Percentiles rank a stretch among this genome's conserved stretches.
These are phyloP conservation scores for Anoncus sp. DNA, from an alignment of 2,888 invertebrate genomes.

Conservation along the genomic window DNA sequence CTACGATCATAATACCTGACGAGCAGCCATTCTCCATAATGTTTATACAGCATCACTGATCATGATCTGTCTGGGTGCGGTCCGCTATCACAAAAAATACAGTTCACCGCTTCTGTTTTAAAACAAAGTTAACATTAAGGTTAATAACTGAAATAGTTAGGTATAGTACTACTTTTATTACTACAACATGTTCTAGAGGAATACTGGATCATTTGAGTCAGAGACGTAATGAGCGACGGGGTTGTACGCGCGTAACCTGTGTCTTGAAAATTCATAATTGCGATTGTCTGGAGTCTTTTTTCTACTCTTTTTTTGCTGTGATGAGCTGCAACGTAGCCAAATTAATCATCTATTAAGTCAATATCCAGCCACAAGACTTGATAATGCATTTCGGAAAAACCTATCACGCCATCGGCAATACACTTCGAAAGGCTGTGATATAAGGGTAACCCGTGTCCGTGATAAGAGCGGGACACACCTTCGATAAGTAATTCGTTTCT, in stretches of 20 bases:
- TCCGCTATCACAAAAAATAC: not conserved
- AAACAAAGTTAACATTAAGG: not conserved
- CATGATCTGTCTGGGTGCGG: not conserved
- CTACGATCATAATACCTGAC: conserved; percentile 1
- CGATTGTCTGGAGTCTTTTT: too few relatives aligned
- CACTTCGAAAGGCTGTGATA: conserved; percentile 28
- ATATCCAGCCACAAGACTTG: not conserved
- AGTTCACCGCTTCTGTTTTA: not conserved
- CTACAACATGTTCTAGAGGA: too few relatives aligned
- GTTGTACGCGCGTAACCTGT: too few relatives aligned
- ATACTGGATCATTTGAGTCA: too few relatives aligned
- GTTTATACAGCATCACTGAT: not conserved
- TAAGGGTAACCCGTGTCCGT: not conserved
- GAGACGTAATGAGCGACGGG: too few relatives aligned
- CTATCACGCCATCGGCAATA: conserved; percentile 18
- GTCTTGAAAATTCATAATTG: too few relatives aligned
- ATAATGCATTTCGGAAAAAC: conserved; percentile 2
- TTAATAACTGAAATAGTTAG: too few relatives aligned
- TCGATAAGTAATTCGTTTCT: conserved; percentile 44
- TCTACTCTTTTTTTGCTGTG: not conserved
- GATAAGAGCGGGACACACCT: conserved; percentile 29
- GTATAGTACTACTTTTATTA: too few relatives aligned
- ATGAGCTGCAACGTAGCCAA: not conserved
- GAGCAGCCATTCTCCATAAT: not conserved
- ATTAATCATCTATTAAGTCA: not conserved